Base-by-base conservation (phyloP, 2,797 vertebrate genomes). In the Capromys pilorides region DNA sequence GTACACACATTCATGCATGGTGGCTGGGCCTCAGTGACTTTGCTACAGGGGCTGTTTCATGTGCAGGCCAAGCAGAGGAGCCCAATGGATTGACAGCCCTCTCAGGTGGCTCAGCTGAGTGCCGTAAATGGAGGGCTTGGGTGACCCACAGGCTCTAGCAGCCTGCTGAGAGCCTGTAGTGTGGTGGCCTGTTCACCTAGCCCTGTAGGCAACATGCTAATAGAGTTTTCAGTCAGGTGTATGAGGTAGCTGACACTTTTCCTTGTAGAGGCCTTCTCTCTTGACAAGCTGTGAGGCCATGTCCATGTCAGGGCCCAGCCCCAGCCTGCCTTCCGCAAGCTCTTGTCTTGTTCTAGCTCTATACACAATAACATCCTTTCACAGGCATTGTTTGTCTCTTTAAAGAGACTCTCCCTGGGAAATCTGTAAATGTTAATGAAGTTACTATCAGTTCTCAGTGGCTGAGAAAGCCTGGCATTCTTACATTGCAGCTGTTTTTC, bases 401-500 rank as follows among this genome's bases (percentile, higher is more conserved):
- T 49, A 90, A 85, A 93, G 3, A 31, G 41, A 39, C 9, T 86
- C 10, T 7, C 26, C 59, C 59, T 16, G 28, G 78, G 11, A 59
- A n/a, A 84, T 22, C 57, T 80, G 28, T 24, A 36, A n/a, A 22
- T 54, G 54, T 36, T 41, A 3, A 31, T 1, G 28, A 26, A 61
- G 19, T 24, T 28, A 2, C 22, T 1, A 22, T 28, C 0, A 2
- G 18, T 13, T 36, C 54, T 61, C 22, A 1, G 36, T 18, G 12
- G 41, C 1, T 81, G 8, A 64, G 57, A 66, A 41, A 18, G 13
- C 18, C 31, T 69, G n/a, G 61, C 9, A 28, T 54, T 94, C 26
- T 73, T 51, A 1, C 64, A 82, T 93, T 97, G 82, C 95, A 99
- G 98, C 94, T 98, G 98, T 81, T 98, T 99, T 80, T 99, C 98